phyloP scores from a whole-genome alignment of 1,140 invertebrate genomes.

The Bombus superbus region DNA sequence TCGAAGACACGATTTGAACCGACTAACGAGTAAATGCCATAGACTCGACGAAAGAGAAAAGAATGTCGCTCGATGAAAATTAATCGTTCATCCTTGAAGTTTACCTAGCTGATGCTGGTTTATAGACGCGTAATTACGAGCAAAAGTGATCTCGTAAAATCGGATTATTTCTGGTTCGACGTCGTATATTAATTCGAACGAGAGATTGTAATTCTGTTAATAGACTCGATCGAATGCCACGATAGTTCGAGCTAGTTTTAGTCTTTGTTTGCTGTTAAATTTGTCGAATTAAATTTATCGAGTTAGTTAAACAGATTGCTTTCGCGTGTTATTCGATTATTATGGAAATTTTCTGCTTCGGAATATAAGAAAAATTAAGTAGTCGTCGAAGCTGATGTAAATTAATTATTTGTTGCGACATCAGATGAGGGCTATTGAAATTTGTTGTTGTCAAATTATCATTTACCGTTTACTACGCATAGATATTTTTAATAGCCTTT shows the following conservation, averaged over 20 bases:
- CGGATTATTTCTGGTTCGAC: constrained; percentile 3
- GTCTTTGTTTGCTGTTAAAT: not conserved
- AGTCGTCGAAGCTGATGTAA: no score
- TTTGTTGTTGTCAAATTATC: not conserved
- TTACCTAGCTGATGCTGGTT: constrained; percentile 41
- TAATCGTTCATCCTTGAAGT: constrained; percentile 32
- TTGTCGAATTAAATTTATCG: not conserved
- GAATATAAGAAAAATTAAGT: no score
- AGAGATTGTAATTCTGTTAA: constrained; percentile 5
- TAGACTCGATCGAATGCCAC: constrained; percentile 11
- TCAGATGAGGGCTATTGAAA: not conserved
- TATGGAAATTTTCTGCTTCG: no score
- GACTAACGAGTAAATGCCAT: constrained; percentile 20
- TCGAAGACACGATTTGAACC: not conserved
- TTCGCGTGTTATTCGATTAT: not conserved
- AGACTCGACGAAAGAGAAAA: not conserved
- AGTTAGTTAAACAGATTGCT: not conserved
- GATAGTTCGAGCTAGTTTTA: not conserved
- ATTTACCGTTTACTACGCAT: not conserved
- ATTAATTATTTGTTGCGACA: not conserved
- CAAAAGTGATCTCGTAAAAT: constrained; percentile 43
- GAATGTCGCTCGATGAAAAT: constrained; percentile 32
- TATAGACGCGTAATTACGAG: constrained; percentile 19
- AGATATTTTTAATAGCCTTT: no score
- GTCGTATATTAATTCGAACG: constrained; percentile 45